Evolutionary conservation across 2,888 invertebrate genomes (phyloP).

Genomic region (Podabrus alpinus): DNA sequence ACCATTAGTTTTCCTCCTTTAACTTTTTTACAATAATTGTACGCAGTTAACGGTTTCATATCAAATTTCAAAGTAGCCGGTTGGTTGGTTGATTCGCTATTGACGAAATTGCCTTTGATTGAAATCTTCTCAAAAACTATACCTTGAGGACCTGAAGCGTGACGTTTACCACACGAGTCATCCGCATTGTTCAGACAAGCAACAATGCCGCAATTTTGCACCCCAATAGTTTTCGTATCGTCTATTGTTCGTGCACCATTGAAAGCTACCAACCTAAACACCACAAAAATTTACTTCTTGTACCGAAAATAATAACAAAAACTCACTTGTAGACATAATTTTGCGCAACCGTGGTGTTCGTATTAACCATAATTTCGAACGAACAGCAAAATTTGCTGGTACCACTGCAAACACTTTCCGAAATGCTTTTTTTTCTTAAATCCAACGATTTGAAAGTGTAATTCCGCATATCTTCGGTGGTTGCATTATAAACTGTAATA

Average conservation of each 20-base stretch:
- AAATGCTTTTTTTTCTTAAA: background rate
- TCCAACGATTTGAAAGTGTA: background rate
- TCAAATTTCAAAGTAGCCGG: slow-evolving; percentile 33
- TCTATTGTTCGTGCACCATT: slow-evolving; percentile 31
- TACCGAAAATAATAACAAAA: too few relatives aligned
- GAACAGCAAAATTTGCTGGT: background rate
- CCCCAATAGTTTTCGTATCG: slow-evolving; percentile 20
- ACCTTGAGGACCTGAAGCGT: background rate
- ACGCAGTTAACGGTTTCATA: slow-evolving; percentile 29
- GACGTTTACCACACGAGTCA: slow-evolving; percentile 27
- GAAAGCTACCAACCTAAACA: slow-evolving; percentile 33
- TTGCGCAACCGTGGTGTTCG: background rate
- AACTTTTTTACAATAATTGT: slow-evolving; percentile 32
- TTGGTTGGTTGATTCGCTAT: slow-evolving; percentile 22
- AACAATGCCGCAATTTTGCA: slow-evolving; percentile 35
- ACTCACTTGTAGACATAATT: background rate
- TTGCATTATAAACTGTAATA: background rate
- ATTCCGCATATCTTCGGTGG: background rate
- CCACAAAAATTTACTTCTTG: background rate
- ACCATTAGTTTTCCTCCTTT: slow-evolving; percentile 8
- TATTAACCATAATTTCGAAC: background rate
- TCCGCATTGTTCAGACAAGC: slow-evolving; percentile 28
- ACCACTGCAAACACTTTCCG: background rate
- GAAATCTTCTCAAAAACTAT: slow-evolving; percentile 25
- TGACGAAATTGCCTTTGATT: slow-evolving; percentile 18